Evolutionary conservation across 1,140 invertebrate species (phyloP).

Genomic region (Phthorimaea operculella): DNA sequence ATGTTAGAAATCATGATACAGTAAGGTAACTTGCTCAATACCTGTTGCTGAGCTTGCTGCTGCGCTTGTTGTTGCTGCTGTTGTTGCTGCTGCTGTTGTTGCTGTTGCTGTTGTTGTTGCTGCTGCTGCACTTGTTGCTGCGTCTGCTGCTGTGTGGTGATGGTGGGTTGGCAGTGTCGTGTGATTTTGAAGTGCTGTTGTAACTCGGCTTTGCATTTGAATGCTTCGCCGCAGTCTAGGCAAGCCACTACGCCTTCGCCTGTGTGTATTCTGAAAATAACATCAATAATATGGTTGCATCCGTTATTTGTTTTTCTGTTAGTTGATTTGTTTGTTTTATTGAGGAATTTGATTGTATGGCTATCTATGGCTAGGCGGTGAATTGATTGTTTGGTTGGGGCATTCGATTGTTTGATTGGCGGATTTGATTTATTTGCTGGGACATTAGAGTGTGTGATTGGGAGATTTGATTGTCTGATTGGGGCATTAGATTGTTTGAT

Average conservation of each 20-base stretch:
- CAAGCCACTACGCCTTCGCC: conserved; percentile 69
- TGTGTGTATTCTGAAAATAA: conserved; percentile 46
- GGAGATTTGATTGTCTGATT: too few relatives aligned
- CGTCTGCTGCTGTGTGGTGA: conserved; percentile 35
- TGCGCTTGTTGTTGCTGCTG: conserved; percentile 25
- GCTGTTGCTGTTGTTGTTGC: conserved; percentile 31
- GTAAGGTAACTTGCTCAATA: conserved; percentile 12
- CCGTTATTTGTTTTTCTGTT: too few relatives aligned
- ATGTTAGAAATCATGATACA: too few relatives aligned
- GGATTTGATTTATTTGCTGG: too few relatives aligned
- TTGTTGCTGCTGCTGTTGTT: conserved; percentile 24
- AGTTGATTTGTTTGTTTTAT: too few relatives aligned
- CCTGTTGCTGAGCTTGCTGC: conserved; percentile 25
- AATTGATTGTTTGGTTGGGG: too few relatives aligned
- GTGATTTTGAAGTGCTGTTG: conserved; percentile 76
- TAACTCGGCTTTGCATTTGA: conserved; percentile 76
- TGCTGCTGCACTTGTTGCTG: conserved; percentile 46
- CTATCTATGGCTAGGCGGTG: too few relatives aligned
- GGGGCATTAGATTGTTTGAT: too few relatives aligned
- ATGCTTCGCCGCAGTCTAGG: conserved; percentile 80
- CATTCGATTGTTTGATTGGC: too few relatives aligned
- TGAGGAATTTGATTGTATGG: too few relatives aligned
- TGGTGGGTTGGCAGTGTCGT: conserved; percentile 60
- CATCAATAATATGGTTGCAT: too few relatives aligned
- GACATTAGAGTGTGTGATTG: too few relatives aligned